Base-by-base conservation (phyloP, 2,113 vertebrate genomes). In the Poeciliopsis occidentalis region DNA sequence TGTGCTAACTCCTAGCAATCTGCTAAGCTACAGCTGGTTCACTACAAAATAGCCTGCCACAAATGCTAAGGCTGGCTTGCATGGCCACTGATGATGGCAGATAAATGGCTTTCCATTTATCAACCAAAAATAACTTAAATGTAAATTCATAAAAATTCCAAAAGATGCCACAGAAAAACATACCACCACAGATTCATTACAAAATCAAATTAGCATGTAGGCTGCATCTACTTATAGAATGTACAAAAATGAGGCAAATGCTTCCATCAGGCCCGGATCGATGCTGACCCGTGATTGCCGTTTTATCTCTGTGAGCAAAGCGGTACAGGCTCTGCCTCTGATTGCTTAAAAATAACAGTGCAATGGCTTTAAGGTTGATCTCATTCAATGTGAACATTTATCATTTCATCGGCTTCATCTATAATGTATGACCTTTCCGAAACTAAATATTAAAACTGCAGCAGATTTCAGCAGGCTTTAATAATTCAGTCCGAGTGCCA, bases 401-500 rank as follows among this genome's bases (percentile, higher is more conserved):
- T 84, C 83, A 87, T 89, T 74, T 74, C 41, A 61, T 74, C 19
- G 17, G 79, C 32, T 71, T 67, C 65, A 90, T 94, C 72, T 76
- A 93, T 92, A 93, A 93, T 92, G 87, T 81, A 62, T 62, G 73
- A 73, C 82, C 75, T 87, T 84, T 89, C 71, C 84, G 81, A 78
- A 82, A 77, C 78, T 87, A 74, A 88, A 93, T 87, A 88, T 84
- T 82, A 82, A 91, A 80, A 87, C 78, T 76, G 73, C 73, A 75
- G 78, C 60, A 34, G 78, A 74, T 86, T 91, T 88, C 79, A 85
- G 90, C 85, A 75, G 41, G 70, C 68, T 84, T 92, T 65, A 93
- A 92, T 93, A 93, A 94, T 94, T 90, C 67, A 93, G 64, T 1
- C 22, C 67, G 67, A 72, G 77, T 83, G 81, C 87, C 67, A 82